A percentile compares a stretch with the other conserved stretches of the same genome.
Conservation (phyloP, 2,888 invertebrate species). For the Ecliptopera silaceata region DNA sequence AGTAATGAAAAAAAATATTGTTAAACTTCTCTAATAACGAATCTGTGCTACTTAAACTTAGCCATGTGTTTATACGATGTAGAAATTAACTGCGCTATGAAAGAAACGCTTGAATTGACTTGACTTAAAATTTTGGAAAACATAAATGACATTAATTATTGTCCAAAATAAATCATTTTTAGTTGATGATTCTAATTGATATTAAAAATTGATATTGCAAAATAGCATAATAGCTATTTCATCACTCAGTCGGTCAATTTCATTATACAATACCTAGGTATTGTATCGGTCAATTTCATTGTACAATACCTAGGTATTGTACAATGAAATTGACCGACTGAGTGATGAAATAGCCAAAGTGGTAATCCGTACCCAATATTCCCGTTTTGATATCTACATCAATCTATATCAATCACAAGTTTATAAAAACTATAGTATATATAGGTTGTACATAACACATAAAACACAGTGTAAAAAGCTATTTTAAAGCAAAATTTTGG, state of each 20-base stretch:
- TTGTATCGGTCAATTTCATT: too few relatives aligned
- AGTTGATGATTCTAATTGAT: too few relatives aligned
- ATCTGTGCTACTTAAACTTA: too few relatives aligned
- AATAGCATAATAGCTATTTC: constrained; percentile 61
- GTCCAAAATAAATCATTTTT: too few relatives aligned
- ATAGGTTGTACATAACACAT: background rate
- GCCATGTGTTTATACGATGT: too few relatives aligned
- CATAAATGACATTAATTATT: too few relatives aligned
- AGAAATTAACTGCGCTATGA: too few relatives aligned
- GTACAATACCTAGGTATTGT: constrained; percentile 40
- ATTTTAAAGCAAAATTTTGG: constrained; percentile 18
- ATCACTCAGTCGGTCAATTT: constrained; percentile 55
- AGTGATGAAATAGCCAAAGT: constrained; percentile 60
- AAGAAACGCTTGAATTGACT: too few relatives aligned
- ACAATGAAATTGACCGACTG: constrained; percentile 52
- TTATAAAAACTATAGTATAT: background rate
- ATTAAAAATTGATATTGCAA: too few relatives aligned
- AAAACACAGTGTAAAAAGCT: background rate
- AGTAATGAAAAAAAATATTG: too few relatives aligned
- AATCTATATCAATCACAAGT: background rate
- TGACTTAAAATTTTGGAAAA: too few relatives aligned
- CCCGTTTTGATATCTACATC: constrained; percentile 16
- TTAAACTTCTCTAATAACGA: too few relatives aligned
- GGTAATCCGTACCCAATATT: constrained; percentile 53
- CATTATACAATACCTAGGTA: constrained; percentile 49